Percentiles rank a stretch among this genome's conserved stretches.
Conservation (phyloP, 2,113 vertebrate species). For the Podocnemis expansa region DNA sequence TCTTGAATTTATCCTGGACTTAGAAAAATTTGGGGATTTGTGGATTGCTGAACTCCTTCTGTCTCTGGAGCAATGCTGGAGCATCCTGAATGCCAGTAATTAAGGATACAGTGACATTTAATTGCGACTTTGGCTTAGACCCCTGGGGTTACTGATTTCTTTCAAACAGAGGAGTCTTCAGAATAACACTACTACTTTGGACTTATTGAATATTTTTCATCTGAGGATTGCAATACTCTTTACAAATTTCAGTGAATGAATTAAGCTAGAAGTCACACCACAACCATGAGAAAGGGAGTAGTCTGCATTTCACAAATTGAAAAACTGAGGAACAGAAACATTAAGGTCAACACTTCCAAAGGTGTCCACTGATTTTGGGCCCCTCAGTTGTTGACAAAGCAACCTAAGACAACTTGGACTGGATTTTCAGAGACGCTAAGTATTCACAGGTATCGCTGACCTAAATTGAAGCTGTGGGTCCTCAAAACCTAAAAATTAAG, state of each 20-base stretch:
- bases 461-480: conserved; percentile 20
- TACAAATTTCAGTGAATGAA: not conserved
- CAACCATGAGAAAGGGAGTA: not conserved
- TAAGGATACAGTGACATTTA: not conserved
- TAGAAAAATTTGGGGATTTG: conserved; percentile 47
- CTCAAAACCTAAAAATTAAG: not conserved
- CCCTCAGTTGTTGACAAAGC: not conserved
- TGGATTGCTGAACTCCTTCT: conserved; percentile 5
- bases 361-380: not conserved
- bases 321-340: not conserved
- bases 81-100: not conserved
- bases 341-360: not conserved
- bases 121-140: not conserved
- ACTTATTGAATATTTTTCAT: not conserved
- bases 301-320: not conserved
- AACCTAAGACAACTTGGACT: not conserved
- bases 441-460: conserved; percentile 11
- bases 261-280: conserved; percentile 1
- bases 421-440: not conserved
- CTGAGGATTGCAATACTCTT: not conserved
- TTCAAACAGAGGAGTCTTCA: conserved; percentile 13
- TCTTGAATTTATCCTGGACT: conserved; percentile 56
- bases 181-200: not conserved
- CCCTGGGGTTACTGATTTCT: not conserved
- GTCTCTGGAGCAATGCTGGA: conserved; percentile 28